phyloP scores from a whole-genome alignment of 1,140 invertebrate genomes.

The Rhagoletis pomonella region DNA sequence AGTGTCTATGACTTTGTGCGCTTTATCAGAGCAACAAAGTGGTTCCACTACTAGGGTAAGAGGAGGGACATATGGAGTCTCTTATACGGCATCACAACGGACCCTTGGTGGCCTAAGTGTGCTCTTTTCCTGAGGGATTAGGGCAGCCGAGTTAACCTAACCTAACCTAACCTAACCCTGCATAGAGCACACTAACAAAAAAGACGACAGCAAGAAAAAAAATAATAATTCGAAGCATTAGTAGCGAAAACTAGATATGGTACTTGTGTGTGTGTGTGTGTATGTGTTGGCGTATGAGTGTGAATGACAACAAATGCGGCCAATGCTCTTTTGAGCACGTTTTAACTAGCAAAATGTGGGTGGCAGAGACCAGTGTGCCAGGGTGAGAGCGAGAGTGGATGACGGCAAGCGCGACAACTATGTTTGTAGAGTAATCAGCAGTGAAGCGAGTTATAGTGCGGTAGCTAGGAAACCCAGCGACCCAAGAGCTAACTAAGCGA shows the following conservation, averaged over 20 bases:
- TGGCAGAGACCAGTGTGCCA: background rate
- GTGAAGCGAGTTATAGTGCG: background rate
- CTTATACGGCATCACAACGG: too few species aligned
- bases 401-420: background rate
- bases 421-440: constrained; percentile 10
- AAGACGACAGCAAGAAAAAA: background rate
- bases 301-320: constrained; percentile 43
- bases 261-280: background rate
- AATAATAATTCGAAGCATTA: background rate
- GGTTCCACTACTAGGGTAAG: too few species aligned
- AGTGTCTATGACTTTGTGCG: too few species aligned
- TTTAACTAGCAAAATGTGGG: constrained; percentile 29
- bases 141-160: too few species aligned
- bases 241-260: background rate
- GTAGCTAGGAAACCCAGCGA: background rate
- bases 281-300: background rate
- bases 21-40: too few species aligned
- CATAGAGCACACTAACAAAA: too few species aligned
- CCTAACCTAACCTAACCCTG: too few species aligned
- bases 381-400: background rate
- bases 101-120: too few species aligned
- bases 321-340: constrained; percentile 51
- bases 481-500: constrained; percentile 1
- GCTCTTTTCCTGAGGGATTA: too few species aligned
- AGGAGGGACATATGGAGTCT: too few species aligned